These are phyloP conservation scores for Oreohelix idahoensis DNA, from an alignment of 1,140 invertebrate species.

Conservation along the genomic window DNA sequence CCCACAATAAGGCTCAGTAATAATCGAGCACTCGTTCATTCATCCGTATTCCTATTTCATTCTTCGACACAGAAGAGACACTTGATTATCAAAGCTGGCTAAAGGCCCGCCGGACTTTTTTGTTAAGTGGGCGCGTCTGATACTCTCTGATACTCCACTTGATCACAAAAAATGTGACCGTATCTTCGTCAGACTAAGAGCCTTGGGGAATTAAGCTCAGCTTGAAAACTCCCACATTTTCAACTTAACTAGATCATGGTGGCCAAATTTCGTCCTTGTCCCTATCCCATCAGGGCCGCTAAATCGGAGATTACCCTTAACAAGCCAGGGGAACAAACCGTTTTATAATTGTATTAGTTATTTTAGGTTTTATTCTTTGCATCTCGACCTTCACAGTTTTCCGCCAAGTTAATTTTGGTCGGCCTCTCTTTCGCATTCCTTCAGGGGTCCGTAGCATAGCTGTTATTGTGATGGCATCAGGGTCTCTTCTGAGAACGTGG, in stretches of 20 bases:
- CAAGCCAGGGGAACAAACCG: neutral
- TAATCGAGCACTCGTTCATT: neutral
- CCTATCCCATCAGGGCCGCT: conserved; percentile 5
- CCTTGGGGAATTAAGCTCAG: conserved; percentile 5
- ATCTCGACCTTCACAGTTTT: no score
- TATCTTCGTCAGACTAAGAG: neutral
- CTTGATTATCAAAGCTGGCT: neutral
- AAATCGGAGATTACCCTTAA: conserved; percentile 16
- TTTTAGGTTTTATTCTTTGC: neutral
- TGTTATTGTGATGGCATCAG: no score
- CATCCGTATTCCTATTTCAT: neutral
- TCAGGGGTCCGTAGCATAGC: no score
- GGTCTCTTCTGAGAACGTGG: no score
- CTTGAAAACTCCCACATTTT: conserved; percentile 5
- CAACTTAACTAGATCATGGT: conserved; percentile 2
- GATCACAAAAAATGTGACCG: conserved; percentile 26
- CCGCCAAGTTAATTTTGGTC: no score
- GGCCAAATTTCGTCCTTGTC: neutral
- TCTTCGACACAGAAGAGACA: neutral
- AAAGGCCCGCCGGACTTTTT: neutral
- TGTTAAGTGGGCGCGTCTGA: conserved; percentile 10
- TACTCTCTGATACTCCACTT: conserved; percentile 9
- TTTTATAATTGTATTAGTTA: conserved; percentile 25
- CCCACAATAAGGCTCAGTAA: no score
- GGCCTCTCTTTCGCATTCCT: no score